Evolutionary conservation across 2,888 invertebrate genomes (phyloP).

Genomic region (Eurois occulta): DNA sequence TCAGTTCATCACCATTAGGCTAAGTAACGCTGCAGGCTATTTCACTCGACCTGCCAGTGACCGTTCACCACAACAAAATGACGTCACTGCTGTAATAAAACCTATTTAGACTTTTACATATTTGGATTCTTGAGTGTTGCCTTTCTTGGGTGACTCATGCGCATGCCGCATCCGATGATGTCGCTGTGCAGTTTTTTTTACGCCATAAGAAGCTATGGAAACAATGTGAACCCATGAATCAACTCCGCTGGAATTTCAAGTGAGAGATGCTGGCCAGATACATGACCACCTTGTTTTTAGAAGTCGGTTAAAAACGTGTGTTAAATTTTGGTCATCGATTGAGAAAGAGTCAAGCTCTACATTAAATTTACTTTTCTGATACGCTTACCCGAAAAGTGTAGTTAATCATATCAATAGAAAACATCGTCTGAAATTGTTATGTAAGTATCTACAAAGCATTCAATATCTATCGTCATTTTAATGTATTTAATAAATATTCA

Average conservation of each 20-base stretch:
- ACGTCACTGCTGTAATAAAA: constrained; percentile 44
- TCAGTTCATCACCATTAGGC: too few relatives aligned
- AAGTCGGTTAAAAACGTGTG: too few relatives aligned
- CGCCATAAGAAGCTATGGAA: constrained; percentile 11
- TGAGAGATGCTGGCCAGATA: too few relatives aligned
- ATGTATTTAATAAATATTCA: too few relatives aligned
- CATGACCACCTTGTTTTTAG: too few relatives aligned
- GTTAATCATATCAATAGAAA: neutral
- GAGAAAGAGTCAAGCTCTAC: neutral
- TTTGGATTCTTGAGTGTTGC: constrained; percentile 38
- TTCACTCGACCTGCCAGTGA: neutral
- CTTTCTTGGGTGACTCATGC: constrained; percentile 48
- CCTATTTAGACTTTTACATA: constrained; percentile 46
- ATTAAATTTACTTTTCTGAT: neutral
- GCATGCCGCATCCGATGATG: constrained; percentile 29
- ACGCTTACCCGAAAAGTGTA: neutral
- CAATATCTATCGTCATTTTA: too few relatives aligned
- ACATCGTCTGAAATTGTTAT: too few relatives aligned
- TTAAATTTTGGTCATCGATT: neutral
- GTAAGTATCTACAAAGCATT: too few relatives aligned
- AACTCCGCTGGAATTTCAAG: neutral
- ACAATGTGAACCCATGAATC: constrained; percentile 16
- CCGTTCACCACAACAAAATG: constrained; percentile 28
- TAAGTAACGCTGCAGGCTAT: neutral
- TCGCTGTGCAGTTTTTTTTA: constrained; percentile 41